Base-by-base conservation (phyloP, 2,113 vertebrate genomes). In the Tichodroma muraria region DNA sequence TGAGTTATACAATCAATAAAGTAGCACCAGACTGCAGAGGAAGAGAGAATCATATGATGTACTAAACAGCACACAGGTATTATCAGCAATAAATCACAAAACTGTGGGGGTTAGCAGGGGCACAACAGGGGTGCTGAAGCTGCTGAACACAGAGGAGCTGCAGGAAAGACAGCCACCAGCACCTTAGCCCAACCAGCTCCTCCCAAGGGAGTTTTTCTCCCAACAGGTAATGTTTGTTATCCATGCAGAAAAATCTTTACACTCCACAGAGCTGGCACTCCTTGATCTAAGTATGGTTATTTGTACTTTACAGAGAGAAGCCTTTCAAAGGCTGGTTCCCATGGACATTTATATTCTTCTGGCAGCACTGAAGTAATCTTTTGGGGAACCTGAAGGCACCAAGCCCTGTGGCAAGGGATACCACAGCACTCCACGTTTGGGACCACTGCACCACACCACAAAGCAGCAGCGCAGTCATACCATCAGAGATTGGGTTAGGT, bases 1-100 rank as follows among this genome's bases (percentile, higher is more conserved):
- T 90, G 72, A 95, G 72, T 90, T 94, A 75, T 8, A 81, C 49
- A 64, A 93, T 93, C 92, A 53, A 89, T 91, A 94, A 84, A 90
- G 49, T 4, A 81, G 76, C 89, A 88, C 47, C 68, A 94, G 82
- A 19, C 53, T 70, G 68, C 10, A 88, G 35, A 50, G 45, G 33
- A 81, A 68, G 53, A 83, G 38, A 76, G 68, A 37, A 53, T 50
- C 52, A 10, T 33, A 20, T 8, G 53, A 81, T 66, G 64, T 18
- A 33, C 45, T 75, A 69, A 77, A 35, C 35, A 81, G 65, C 80
- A 88, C 53, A 64, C 47, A 71, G 77, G 49, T 33, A 53, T 81
- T 92, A 65, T 53, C 88, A 42, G 68, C 37, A 45, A 79, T 88
- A 95, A 72, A 88, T 82, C 73, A 66, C 6, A 24, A 17, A 54